Base-by-base conservation (phyloP, 1,140 invertebrate genomes). In the Sarcophaga peregrina region DNA sequence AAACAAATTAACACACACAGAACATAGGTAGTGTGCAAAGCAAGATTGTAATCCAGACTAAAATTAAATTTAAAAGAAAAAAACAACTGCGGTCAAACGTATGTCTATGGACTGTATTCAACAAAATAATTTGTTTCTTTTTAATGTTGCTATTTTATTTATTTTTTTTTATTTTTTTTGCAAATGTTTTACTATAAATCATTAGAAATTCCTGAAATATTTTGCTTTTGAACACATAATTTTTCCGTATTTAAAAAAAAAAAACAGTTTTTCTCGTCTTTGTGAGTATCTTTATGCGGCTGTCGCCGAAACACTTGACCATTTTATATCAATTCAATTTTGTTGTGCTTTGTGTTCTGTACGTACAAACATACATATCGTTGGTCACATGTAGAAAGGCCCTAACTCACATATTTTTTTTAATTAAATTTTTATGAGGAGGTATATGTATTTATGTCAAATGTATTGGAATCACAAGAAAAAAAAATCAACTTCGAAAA, bases 311-410 rank as follows among this genome's bases (percentile, higher is more conserved):
- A 78, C 75, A 78, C 75, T 78, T 78, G 75, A 78, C 75, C 75
- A 78, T 78, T 78, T 78, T 20, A 78, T 78, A 78, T 78, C 75
- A 78, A 50, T 72, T 72, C 62, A 25, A 72, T 72, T 72, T 72
- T 20, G 20, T 72, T 72, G 8, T 72, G n/a, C 17, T 72, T 25
- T 72, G 62, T 72, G 20, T 0, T 72, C 20, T 15, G 7, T 62
- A 17, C 4, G 1, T 54, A 54, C 52, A 15, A 2, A 15, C 15
- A 1, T 54, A 54, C 17, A 25, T 72, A n/a, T n/a, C n/a, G n/a
- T n/a, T n/a, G n/a, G n/a, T n/a, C n/a, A n/a, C n/a, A n/a, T n/a
- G n/a, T n/a, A n/a, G n/a, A n/a, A n/a, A n/a, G n/a, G n/a, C n/a
- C n/a, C n/a, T n/a, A n/a, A n/a, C n/a, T n/a, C n/a, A n/a, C n/a